Evolutionary conservation across 2,888 invertebrate species (phyloP).

Genomic region (Cyclophora punctaria): DNA sequence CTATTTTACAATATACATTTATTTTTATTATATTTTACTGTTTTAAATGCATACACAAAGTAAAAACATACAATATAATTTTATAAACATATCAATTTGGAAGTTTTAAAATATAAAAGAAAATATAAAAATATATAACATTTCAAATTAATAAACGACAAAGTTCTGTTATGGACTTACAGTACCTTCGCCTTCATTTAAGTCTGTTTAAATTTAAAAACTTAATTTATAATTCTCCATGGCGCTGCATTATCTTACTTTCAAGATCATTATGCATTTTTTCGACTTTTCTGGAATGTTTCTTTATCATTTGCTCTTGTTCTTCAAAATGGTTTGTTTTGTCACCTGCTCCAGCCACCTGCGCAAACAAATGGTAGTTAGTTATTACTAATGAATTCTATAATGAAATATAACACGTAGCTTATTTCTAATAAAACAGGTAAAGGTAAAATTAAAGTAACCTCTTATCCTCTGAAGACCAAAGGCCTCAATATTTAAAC

Average conservation of each 20-base stretch:
- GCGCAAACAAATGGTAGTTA: slow-evolving; percentile 1
- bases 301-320: slow-evolving; percentile 86
- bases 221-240: slow-evolving; percentile 80
- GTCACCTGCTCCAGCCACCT: slow-evolving; percentile 76
- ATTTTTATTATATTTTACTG: too few relatives aligned
- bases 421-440: too few relatives aligned
- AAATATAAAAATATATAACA: too few relatives aligned
- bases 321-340: slow-evolving; percentile 78
- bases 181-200: slow-evolving; percentile 6
- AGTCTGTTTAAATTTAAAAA: not conserved
- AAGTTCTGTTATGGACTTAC: too few relatives aligned
- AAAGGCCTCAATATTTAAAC: too few relatives aligned
- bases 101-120: not conserved
- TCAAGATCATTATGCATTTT: slow-evolving; percentile 89
- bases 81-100: not conserved
- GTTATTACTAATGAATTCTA: too few relatives aligned
- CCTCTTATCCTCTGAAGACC: too few relatives aligned
- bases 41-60: not conserved
- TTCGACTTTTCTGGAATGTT: slow-evolving; percentile 88
- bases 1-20: too few relatives aligned
- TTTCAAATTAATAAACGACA: too few relatives aligned
- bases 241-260: slow-evolving; percentile 82
- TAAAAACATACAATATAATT: too few relatives aligned
- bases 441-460: too few relatives aligned
- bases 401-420: too few relatives aligned